phyloP scores from a whole-genome alignment of 2,888 invertebrate species.

The Drosophila nr. perissopoda region DNA sequence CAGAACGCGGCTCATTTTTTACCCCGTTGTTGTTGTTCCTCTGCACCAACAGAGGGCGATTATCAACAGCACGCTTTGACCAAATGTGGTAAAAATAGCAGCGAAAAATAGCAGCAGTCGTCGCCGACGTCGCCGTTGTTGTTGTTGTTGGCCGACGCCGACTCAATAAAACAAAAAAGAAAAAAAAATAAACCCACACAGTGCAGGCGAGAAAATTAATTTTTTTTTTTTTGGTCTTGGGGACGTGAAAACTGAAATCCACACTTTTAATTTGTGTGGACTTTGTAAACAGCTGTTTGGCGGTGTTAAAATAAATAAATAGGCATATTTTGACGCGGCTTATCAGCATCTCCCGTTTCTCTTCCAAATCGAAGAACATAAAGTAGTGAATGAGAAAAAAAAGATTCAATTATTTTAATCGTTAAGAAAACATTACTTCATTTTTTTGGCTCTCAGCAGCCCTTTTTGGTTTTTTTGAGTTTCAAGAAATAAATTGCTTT shows the following conservation, averaged over 20 bases:
- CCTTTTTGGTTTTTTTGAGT: not conserved
- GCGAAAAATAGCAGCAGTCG: constrained; percentile 39
- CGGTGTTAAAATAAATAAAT: not conserved
- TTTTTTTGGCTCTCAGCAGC: not conserved
- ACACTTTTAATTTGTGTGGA: not conserved
- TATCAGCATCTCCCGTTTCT: not conserved
- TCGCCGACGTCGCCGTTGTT: constrained; percentile 29
- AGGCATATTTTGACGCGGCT: not conserved
- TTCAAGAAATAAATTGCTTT: not conserved
- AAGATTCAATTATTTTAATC: not conserved
- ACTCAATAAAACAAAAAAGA: constrained; percentile 44
- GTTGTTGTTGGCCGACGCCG: constrained; percentile 50
- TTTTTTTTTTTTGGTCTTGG: not conserved
- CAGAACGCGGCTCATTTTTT: constrained; percentile 35
- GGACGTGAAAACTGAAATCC: not conserved
- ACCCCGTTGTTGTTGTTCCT: constrained; percentile 19
- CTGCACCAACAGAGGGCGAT: constrained; percentile 23
- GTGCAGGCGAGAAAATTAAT: not conserved
- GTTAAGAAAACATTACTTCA: not conserved
- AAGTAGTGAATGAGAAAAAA: not conserved
- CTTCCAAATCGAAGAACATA: not conserved
- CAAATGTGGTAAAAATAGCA: constrained; percentile 79
- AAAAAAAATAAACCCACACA: not conserved
- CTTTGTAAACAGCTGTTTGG: not conserved
- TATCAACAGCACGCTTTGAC: constrained; percentile 53